Evolutionary conservation across 2,888 invertebrate genomes (phyloP).

Genomic region (Apamea anceps): DNA sequence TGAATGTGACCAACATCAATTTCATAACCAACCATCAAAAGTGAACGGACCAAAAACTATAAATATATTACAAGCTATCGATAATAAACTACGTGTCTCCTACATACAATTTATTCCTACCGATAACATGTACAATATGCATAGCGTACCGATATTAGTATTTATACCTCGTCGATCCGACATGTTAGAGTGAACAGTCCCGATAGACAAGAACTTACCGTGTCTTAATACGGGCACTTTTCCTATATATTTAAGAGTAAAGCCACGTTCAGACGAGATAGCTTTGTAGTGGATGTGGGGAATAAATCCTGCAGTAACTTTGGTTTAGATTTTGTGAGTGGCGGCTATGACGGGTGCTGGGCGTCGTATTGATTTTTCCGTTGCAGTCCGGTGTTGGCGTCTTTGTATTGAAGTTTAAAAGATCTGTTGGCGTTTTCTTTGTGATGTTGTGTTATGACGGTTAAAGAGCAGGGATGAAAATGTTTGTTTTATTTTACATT

Average conservation of each 20-base stretch:
- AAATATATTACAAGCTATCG: conserved; percentile 38
- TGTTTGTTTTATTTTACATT: neutral
- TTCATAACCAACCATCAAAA: conserved; percentile 3
- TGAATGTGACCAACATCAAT: neutral
- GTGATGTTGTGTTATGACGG: conserved; percentile 15
- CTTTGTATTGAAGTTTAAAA: conserved; percentile 34
- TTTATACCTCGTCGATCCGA: conserved; percentile 58
- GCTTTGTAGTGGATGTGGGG: conserved; percentile 51
- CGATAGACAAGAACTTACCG: conserved; percentile 68
- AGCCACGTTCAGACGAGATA: conserved; percentile 42
- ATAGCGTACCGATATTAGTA: conserved; percentile 56
- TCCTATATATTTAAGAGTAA: conserved; percentile 54
- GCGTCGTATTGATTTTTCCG: conserved; percentile 49
- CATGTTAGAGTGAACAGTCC: conserved; percentile 62
- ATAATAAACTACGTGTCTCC: conserved; percentile 48
- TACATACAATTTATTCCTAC: conserved; percentile 37
- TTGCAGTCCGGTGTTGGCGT: conserved; percentile 39
- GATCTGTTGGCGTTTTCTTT: conserved; percentile 6
- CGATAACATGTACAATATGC: conserved; percentile 51
- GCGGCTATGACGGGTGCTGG: conserved; percentile 45
- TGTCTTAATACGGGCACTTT: conserved; percentile 58
- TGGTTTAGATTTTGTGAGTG: conserved; percentile 53
- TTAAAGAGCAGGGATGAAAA: neutral
- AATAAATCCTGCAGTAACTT: conserved; percentile 59
- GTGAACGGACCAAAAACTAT: conserved; percentile 24